Percentiles rank a stretch among this genome's conserved stretches.
Evolutionary conservation across 2,113 vertebrate genomes (phyloP).

Genomic region (Nannobrachium achirus): DNA sequence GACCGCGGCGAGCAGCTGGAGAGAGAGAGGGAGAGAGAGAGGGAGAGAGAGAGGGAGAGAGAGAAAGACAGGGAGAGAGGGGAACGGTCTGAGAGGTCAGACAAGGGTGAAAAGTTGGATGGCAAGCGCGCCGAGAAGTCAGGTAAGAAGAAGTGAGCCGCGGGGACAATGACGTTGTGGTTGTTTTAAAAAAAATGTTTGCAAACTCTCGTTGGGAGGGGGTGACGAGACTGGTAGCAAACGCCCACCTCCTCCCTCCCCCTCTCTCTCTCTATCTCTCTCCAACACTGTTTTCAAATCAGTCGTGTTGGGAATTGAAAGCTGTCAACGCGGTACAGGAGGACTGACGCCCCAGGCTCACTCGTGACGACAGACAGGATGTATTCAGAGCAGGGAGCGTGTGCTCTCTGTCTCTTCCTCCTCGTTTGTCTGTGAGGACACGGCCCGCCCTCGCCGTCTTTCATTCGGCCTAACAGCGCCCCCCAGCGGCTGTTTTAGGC

Average conservation of each 20-base stretch:
- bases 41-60: constrained; percentile 45
- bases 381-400: constrained; percentile 45
- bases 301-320: constrained; percentile 52
- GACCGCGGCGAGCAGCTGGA: constrained; percentile 71
- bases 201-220: constrained; percentile 39
- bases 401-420: constrained; percentile 38
- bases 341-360: constrained; percentile 44
- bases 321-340: constrained; percentile 30
- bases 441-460: constrained; percentile 26
- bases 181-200: constrained; percentile 33
- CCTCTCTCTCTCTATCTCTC: constrained; percentile 35
- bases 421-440: constrained; percentile 60
- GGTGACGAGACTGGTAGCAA: constrained; percentile 50
- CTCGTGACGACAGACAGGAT: constrained; percentile 39
- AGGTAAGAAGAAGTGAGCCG: constrained; percentile 83
- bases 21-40: constrained; percentile 49
- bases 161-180: background rate
- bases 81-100: constrained; percentile 72
- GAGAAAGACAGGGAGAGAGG: constrained; percentile 60
- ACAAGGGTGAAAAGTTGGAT: constrained; percentile 75
- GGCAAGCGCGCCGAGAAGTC: constrained; percentile 80
- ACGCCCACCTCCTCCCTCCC: constrained; percentile 25
- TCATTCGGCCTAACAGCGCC: constrained; percentile 4
- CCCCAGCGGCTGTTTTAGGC: constrained; percentile 39
- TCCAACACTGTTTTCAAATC: constrained; percentile 48